A percentile compares a stretch with the other conserved stretches of the same genome.
These are phyloP conservation scores for Onychomys arenicola DNA, from an alignment of 2,797 vertebrate genomes.

Conservation along the genomic window DNA sequence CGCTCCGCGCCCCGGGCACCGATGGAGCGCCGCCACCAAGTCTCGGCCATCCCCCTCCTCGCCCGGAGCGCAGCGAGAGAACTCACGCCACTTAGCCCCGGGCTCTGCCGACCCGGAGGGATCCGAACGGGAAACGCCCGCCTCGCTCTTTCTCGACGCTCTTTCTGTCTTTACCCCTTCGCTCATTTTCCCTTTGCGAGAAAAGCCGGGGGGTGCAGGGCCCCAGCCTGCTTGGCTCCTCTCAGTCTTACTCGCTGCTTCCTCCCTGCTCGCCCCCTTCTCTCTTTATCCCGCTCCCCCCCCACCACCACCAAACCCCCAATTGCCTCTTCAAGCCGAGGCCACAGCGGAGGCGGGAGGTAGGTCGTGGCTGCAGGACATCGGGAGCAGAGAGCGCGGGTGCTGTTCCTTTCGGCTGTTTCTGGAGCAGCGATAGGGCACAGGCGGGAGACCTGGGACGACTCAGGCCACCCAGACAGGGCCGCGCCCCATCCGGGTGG, in stretches of 20 bases:
- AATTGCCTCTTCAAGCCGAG: slow-evolving; percentile 42
- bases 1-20: not conserved
- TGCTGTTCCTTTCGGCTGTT: not conserved
- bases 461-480: not conserved
- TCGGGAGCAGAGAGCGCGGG: not conserved
- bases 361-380: slow-evolving; percentile 29
- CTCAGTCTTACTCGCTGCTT: not conserved
- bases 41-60: slow-evolving; percentile 35
- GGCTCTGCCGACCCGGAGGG: slow-evolving; percentile 2
- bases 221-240: not conserved
- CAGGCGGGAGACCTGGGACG: not conserved
- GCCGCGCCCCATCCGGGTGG: not conserved
- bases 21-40: slow-evolving; percentile 25
- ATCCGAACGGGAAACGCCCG: slow-evolving; percentile 47
- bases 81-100: slow-evolving; percentile 48
- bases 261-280: not conserved
- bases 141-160: slow-evolving; percentile 69
- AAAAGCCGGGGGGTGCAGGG: slow-evolving; percentile 15
- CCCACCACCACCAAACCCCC: not conserved
- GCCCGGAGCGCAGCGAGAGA: not conserved
- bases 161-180: not conserved
- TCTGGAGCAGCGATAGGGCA: not conserved
- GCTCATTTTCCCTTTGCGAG: slow-evolving; percentile 26
- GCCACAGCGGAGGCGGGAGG: not conserved
- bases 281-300: slow-evolving; percentile 8